These are phyloP conservation scores for Trichoplax adhaerens DNA, from an alignment of 37 sponge, comb jelly and placozoan species.

Conservation along the genomic window DNA sequence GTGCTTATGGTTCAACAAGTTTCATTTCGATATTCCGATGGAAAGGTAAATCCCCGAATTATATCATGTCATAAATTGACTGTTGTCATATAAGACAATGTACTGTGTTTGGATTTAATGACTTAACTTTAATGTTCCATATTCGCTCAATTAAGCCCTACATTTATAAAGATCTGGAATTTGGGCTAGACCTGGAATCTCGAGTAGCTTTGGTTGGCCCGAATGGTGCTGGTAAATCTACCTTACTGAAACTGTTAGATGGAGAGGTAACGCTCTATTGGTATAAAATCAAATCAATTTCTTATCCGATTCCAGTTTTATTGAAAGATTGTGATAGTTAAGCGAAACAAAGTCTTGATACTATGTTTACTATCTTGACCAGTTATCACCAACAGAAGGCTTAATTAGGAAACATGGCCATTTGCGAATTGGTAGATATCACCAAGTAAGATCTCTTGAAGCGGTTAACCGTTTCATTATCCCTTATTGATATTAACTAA, in stretches of 20 bases:
- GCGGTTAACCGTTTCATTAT: no score
- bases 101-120: no score
- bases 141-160: conserved; percentile 4
- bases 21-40: conserved; percentile 41
- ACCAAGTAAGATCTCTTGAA: conserved; percentile 23
- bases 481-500: no score
- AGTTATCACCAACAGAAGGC: conserved; percentile 63
- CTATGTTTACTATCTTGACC: neutral
- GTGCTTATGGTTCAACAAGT: conserved; percentile 92
- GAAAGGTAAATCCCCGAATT: neutral
- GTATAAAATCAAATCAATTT: neutral
- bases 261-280: conserved; percentile 35
- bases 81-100: no score
- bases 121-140: no score
- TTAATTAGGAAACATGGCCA: conserved; percentile 67
- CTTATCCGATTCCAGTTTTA: neutral
- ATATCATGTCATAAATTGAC: no score
- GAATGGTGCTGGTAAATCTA: conserved; percentile 91
- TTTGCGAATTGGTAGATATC: conserved; percentile 65
- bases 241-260: conserved; percentile 76
- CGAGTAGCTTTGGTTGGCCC: conserved; percentile 86
- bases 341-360: neutral
- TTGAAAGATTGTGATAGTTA: neutral
- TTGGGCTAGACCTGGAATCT: conserved; percentile 83
- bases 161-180: conserved; percentile 70